These are phyloP conservation scores for Rhombomys opimus DNA, from an alignment of 2,113 vertebrate genomes.

Conservation along the genomic window DNA sequence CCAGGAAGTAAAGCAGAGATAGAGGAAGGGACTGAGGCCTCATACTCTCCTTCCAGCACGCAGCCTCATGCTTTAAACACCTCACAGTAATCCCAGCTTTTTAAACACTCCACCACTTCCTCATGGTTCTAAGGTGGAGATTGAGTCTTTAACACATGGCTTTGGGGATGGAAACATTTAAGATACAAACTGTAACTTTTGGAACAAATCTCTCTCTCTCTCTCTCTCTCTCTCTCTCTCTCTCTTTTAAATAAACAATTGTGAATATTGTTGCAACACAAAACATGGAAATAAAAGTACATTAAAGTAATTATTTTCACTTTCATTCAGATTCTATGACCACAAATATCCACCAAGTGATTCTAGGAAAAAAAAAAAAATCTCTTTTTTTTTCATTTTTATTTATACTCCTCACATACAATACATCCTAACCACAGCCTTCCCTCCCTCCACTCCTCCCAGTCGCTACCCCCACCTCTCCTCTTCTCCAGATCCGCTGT, in stretches of 20 bases:
- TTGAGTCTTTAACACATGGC: not conserved
- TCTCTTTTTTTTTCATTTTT: too few species aligned
- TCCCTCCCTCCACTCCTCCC: too few species aligned
- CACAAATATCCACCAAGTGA: not conserved
- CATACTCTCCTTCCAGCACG: not conserved
- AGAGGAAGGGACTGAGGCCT: not conserved
- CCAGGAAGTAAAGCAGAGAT: not conserved
- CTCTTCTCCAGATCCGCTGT: too few species aligned
- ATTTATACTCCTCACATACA: too few species aligned
- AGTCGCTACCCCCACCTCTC: too few species aligned
- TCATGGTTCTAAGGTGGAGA: not conserved
- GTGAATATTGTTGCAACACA: not conserved
- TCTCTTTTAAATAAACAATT: not conserved
- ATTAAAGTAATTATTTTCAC: slow-evolving; percentile 19
- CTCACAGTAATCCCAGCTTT: not conserved
- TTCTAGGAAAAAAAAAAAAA: too few species aligned
- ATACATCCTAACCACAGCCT: too few species aligned
- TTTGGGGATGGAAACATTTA: not conserved
- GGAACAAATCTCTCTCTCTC: not conserved
- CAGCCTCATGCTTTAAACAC: not conserved
- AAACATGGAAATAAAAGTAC: not conserved
- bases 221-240: too few species aligned
- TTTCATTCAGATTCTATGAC: not conserved
- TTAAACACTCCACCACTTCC: not conserved
- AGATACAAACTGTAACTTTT: not conserved